A percentile compares a stretch with the other conserved stretches of the same genome.
Evolutionary conservation across 1,140 invertebrate genomes (phyloP).

Genomic region (Anadara kagoshimensis): DNA sequence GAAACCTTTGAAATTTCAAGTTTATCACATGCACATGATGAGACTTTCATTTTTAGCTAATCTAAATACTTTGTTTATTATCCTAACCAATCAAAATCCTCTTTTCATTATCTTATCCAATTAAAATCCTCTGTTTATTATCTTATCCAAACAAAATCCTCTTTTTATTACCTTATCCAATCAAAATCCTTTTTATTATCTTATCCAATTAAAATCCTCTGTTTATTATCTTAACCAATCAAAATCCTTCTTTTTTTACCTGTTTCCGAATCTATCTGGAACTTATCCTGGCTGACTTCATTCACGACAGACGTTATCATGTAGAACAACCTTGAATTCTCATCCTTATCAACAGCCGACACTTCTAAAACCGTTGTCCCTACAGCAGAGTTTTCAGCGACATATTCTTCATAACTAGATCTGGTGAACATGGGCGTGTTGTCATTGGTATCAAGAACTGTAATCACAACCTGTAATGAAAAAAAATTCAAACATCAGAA

Average conservation of each 20-base stretch:
- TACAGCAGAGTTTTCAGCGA: slow-evolving; percentile 74
- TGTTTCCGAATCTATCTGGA: slow-evolving; percentile 73
- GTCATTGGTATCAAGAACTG: slow-evolving; percentile 91
- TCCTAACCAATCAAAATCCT: no score
- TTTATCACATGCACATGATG: no score
- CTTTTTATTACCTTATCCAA: no score
- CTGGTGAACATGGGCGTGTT: slow-evolving; percentile 86
- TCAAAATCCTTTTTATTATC: no score
- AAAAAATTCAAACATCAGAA: not conserved
- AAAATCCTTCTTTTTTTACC: slow-evolving; percentile 42
- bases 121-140: no score
- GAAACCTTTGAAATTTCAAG: no score
- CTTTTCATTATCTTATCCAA: no score
- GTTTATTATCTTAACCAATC: no score
- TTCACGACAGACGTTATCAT: slow-evolving; percentile 79
- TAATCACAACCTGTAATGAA: slow-evolving; percentile 82
- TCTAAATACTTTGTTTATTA: no score
- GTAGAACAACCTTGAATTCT: slow-evolving; percentile 85
- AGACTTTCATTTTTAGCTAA: no score
- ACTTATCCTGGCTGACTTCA: slow-evolving; percentile 83
- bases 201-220: no score
- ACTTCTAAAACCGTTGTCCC: slow-evolving; percentile 77
- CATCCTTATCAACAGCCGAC: slow-evolving; percentile 85
- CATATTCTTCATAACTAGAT: slow-evolving; percentile 79
- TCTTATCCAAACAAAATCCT: no score